Evolutionary conservation across 1,140 invertebrate species (phyloP).

Genomic region (Macrocentrus cingulum): DNA sequence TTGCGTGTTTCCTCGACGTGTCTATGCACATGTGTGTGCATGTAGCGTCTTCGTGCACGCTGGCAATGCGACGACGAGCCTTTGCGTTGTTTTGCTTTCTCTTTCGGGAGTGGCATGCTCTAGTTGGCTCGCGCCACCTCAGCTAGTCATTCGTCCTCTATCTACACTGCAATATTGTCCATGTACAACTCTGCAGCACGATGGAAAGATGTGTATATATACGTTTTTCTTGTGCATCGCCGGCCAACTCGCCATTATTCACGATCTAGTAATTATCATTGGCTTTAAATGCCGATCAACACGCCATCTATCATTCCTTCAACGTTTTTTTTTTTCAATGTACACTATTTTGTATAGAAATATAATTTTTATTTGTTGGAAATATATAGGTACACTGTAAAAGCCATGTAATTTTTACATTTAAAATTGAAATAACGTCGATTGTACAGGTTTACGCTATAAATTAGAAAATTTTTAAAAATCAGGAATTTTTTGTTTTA

Average conservation of each 20-base stretch:
- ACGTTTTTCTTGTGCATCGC: conserved; percentile 19
- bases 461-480: too few species aligned
- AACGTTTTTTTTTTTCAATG: not conserved
- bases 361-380: too few species aligned
- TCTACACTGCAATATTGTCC: conserved; percentile 1
- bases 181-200: not conserved
- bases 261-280: conserved; percentile 36
- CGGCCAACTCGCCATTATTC: conserved; percentile 29
- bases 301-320: not conserved
- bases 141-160: conserved; percentile 19
- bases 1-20: conserved; percentile 35
- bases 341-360: too few species aligned
- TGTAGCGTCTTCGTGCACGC: conserved; percentile 25
- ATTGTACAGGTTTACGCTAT: too few species aligned
- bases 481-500: too few species aligned
- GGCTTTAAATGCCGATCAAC: conserved; percentile 19
- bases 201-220: conserved; percentile 21
- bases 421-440: too few species aligned
- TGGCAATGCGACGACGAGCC: conserved; percentile 35
- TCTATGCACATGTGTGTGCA: conserved; percentile 30
- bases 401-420: too few species aligned
- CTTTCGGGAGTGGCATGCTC: conserved; percentile 60
- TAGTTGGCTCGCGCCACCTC: conserved; percentile 47
- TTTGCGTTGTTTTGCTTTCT: conserved; percentile 58
- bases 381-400: too few species aligned